Percentiles rank a stretch among this genome's conserved stretches.
Evolutionary conservation across 2,888 invertebrate genomes (phyloP).

Genomic region (Euzetes globulus): DNA sequence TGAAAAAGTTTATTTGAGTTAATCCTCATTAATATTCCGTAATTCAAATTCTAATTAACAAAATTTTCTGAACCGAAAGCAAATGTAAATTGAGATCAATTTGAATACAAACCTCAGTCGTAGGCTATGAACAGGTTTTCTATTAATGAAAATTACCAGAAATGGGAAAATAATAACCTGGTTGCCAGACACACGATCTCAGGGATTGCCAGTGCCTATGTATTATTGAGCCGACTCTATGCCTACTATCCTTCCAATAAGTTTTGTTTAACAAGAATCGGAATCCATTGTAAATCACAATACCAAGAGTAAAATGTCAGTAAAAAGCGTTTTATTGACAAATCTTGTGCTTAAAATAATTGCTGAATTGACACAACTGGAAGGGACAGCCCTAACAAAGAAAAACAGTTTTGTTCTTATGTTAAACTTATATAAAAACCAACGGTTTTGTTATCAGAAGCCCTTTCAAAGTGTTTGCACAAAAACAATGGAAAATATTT

Average conservation of each 20-base stretch:
- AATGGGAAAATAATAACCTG: not conserved
- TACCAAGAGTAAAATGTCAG: no score
- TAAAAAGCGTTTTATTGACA: no score
- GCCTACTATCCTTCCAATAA: no score
- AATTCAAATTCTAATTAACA: conserved; percentile 17
- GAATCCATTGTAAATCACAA: no score
- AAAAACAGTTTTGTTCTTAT: no score
- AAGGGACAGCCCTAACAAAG: no score
- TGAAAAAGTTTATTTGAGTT: not conserved
- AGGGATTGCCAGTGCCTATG: no score
- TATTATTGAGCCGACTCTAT: no score
- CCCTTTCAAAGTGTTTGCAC: not conserved
- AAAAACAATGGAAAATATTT: not conserved
- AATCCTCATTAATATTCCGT: conserved; percentile 12
- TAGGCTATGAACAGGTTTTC: not conserved
- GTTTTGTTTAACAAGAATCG: no score
- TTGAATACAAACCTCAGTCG: conserved; percentile 1
- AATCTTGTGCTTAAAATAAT: no score
- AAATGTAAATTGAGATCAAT: conserved; percentile 8
- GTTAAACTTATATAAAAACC: no score
- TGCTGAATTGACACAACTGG: no score
- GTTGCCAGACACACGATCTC: not conserved
- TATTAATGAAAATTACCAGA: not conserved
- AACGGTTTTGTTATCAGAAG: not conserved
- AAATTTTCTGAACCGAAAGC: not conserved